Conservation (phyloP, 2,888 invertebrate genomes). For the Loripinus fragilis region DNA sequence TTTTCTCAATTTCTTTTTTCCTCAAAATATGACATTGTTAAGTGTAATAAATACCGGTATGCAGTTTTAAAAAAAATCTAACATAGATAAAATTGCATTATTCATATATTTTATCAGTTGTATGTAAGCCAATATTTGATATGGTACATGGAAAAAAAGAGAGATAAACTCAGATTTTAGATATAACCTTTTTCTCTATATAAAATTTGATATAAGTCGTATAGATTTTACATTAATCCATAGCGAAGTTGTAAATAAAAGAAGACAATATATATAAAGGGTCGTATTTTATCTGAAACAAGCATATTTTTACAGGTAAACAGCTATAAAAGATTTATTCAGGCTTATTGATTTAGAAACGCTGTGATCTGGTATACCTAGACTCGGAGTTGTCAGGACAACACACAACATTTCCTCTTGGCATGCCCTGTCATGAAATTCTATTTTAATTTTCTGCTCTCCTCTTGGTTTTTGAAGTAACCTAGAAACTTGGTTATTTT, state of each 20-base stretch:
- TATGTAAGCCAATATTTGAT: not conserved
- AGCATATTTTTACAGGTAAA: slow-evolving; percentile 65
- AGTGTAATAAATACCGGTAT: not conserved
- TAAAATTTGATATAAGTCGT: slow-evolving; percentile 10
- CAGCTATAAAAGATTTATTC: slow-evolving; percentile 73
- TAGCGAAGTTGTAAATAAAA: not conserved
- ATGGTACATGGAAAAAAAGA: not conserved
- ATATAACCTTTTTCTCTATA: not conserved
- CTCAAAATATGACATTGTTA: not conserved
- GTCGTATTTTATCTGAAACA: slow-evolving; percentile 33
- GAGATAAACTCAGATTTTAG: slow-evolving; percentile 9
- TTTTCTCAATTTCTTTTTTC: not conserved
- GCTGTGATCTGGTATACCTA: slow-evolving; percentile 40
- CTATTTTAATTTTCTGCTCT: slow-evolving; percentile 38
- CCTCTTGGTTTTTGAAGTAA: slow-evolving; percentile 14
- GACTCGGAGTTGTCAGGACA: slow-evolving; percentile 54
- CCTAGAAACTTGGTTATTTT: slow-evolving; percentile 23
- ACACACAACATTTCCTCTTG: slow-evolving; percentile 25
- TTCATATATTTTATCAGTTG: slow-evolving; percentile 14
- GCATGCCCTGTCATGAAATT: slow-evolving; percentile 39
- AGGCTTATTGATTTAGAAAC: slow-evolving; percentile 70
- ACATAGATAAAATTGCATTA: slow-evolving; percentile 12
- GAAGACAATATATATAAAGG: slow-evolving; percentile 5
- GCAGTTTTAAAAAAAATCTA: not conserved
- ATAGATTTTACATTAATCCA: slow-evolving; percentile 7